Conservation (phyloP, 1,140 invertebrate species). For the Thaumetopoea pityocampa region DNA sequence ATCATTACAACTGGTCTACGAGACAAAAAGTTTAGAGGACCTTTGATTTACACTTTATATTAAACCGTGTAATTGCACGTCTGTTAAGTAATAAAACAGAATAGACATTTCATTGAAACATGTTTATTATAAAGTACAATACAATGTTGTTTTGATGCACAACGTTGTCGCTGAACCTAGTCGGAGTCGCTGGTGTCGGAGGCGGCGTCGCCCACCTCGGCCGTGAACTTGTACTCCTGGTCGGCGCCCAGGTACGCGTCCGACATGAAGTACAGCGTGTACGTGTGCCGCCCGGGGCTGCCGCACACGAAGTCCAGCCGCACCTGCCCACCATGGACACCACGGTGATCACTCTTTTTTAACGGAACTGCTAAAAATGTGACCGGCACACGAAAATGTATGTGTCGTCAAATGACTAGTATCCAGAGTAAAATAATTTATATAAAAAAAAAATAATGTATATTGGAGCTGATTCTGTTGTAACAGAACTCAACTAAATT, state of each 20-base stretch:
- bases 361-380: no score
- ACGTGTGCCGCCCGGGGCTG: constrained; percentile 88
- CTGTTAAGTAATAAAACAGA: background rate
- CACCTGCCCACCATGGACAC: no score
- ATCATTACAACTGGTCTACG: no score
- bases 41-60: background rate
- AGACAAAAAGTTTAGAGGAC: no score
- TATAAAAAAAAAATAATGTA: no score
- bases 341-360: no score
- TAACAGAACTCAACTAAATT: no score
- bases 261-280: constrained; percentile 99
- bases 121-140: background rate
- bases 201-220: constrained; percentile 86
- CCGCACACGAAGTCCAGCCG: constrained; percentile 97
- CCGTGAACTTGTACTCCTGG: constrained; percentile 94
- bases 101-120: background rate
- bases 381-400: no score
- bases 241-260: constrained; percentile 99
- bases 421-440: no score
- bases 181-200: constrained; percentile 37
- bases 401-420: no score
- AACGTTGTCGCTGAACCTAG: background rate
- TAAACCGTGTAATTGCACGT: background rate
- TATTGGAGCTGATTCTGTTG: no score
- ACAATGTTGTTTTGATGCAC: no score